phyloP scores from a whole-genome alignment of 53 echinoderm and acorn worm species.

The Hippasteria phrygiana region DNA sequence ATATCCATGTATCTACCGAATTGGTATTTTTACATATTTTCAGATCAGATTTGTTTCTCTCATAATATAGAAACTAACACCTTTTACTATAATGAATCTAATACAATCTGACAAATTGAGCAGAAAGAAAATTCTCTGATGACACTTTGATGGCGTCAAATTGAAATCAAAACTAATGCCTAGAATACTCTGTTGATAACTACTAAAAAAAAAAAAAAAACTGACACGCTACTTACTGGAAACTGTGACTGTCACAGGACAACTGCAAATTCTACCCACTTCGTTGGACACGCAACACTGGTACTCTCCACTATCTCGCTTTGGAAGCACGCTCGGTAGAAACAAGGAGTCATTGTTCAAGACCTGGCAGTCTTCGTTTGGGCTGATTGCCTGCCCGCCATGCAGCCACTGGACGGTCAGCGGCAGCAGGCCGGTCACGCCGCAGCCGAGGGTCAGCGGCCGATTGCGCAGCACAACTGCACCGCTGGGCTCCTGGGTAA shows the following conservation, averaged over 20 bases:
- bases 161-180: too few relatives aligned
- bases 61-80: too few relatives aligned
- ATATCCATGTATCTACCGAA: too few relatives aligned
- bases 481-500: slow-evolving; percentile 51
- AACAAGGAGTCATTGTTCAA: slow-evolving; percentile 60
- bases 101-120: too few relatives aligned
- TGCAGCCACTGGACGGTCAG: slow-evolving; percentile 53
- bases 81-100: too few relatives aligned
- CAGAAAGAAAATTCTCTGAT: too few relatives aligned
- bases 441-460: slow-evolving; percentile 61
- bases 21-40: too few relatives aligned
- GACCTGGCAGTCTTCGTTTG: slow-evolving; percentile 38
- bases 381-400: slow-evolving; percentile 39
- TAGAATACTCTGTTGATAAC: neutral
- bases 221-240: slow-evolving; percentile 64
- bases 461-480: slow-evolving; percentile 50
- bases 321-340: slow-evolving; percentile 58
- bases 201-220: neutral
- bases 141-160: too few relatives aligned
- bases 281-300: slow-evolving; percentile 75
- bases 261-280: slow-evolving; percentile 73
- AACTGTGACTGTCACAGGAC: slow-evolving; percentile 55
- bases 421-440: slow-evolving; percentile 40
- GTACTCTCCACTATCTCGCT: slow-evolving; percentile 65
- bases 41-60: too few relatives aligned